Evolutionary conservation across 1,140 invertebrate genomes (phyloP).

Genomic region (Hesperophylax magnus): DNA sequence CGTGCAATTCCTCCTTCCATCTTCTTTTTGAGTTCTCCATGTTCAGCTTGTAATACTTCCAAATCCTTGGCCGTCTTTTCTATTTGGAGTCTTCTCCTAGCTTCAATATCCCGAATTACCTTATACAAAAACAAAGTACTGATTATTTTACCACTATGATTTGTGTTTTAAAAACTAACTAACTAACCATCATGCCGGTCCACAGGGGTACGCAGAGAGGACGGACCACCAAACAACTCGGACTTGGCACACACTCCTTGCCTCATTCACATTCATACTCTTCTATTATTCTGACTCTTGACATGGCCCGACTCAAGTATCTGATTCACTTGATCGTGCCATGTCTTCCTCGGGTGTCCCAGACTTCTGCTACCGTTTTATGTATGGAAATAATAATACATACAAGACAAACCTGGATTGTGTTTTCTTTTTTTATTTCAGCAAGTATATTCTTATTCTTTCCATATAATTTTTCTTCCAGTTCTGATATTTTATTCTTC

Average conservation of each 20-base stretch:
- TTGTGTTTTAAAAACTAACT: no score
- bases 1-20: slow-evolving; percentile 71
- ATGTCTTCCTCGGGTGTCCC: no score
- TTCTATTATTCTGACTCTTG: no score
- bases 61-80: slow-evolving; percentile 71
- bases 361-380: no score
- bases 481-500: slow-evolving; percentile 75
- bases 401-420: slow-evolving; percentile 12
- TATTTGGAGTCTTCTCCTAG: slow-evolving; percentile 70
- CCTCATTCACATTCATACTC: no score
- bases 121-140: not conserved
- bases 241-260: no score
- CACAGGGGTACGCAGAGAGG: no score
- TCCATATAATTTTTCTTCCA: slow-evolving; percentile 74
- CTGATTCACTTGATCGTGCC: no score
- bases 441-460: slow-evolving; percentile 51
- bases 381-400: not conserved
- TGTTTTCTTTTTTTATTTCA: slow-evolving; percentile 36
- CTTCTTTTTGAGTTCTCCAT: slow-evolving; percentile 72
- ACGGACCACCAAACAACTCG: no score
- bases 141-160: not conserved
- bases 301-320: no score
- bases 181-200: no score
- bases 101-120: slow-evolving; percentile 70
- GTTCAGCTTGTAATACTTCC: slow-evolving; percentile 64